A percentile compares a stretch with the other conserved stretches of the same genome.
phyloP scores from a whole-genome alignment of 64 coral and sea anemone species.

The Astreopora myriophthalma region DNA sequence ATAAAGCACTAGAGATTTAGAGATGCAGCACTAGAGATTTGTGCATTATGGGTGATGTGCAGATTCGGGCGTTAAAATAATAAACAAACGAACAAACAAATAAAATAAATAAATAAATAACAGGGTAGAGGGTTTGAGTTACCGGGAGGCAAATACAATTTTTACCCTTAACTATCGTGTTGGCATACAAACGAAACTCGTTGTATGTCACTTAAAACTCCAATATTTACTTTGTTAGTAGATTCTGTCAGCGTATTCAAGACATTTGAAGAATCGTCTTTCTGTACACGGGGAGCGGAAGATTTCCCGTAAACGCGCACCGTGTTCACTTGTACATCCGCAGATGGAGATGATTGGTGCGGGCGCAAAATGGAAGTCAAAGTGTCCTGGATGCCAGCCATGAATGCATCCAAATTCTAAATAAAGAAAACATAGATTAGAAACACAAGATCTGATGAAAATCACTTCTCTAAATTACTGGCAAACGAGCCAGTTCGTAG shows the following conservation, averaged over 20 bases:
- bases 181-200: too few relatives aligned
- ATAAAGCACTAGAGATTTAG: too few relatives aligned
- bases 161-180: too few relatives aligned
- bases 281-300: neutral
- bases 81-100: too few relatives aligned
- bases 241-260: neutral
- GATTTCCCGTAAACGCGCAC: neutral
- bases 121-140: too few relatives aligned
- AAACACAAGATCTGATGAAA: neutral
- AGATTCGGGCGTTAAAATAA: too few relatives aligned
- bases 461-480: too few relatives aligned
- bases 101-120: too few relatives aligned
- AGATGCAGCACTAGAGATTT: too few relatives aligned
- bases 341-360: neutral
- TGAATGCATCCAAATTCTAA: constrained; percentile 62
- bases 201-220: neutral
- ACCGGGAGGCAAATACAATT: too few relatives aligned
- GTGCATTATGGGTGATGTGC: too few relatives aligned
- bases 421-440: neutral
- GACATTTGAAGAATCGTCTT: neutral
- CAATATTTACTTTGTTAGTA: neutral
- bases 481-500: too few relatives aligned
- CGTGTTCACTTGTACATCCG: neutral
- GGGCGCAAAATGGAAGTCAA: constrained; percentile 15
- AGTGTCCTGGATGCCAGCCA: constrained; percentile 20